These are phyloP conservation scores for Epiblema foenella DNA, from an alignment of 2,888 invertebrate species.

Conservation along the genomic window DNA sequence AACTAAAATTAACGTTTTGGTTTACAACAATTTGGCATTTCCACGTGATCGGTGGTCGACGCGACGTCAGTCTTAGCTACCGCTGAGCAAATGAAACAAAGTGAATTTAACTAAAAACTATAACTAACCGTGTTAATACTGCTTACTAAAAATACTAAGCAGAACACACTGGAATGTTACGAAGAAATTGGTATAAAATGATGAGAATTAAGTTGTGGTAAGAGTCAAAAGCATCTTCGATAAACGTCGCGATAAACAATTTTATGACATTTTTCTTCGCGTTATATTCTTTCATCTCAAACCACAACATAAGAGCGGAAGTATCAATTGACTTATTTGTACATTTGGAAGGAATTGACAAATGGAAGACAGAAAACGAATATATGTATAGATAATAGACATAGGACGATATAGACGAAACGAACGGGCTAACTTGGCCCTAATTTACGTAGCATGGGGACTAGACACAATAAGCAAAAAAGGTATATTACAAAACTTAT, in stretches of 20 bases:
- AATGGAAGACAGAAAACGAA: constrained; percentile 79
- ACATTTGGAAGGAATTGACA: constrained; percentile 83
- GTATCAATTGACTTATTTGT: constrained; percentile 81
- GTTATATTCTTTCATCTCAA: constrained; percentile 17
- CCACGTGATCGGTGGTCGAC: constrained; percentile 58
- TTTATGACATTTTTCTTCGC: neutral
- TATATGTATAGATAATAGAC: constrained; percentile 53
- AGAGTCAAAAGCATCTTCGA: neutral
- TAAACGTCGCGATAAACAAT: too few relatives aligned
- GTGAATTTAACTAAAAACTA: constrained; percentile 39
- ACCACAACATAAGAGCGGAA: constrained; percentile 54
- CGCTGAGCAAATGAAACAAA: constrained; percentile 47
- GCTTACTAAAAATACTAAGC: constrained; percentile 29
- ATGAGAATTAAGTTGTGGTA: neutral
- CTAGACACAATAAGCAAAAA: constrained; percentile 67
- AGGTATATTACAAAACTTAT: constrained; percentile 50
- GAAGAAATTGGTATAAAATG: constrained; percentile 33
- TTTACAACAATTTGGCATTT: constrained; percentile 65
- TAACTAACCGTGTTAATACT: constrained; percentile 40
- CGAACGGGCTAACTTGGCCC: constrained; percentile 24
- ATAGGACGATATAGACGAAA: constrained; percentile 24
- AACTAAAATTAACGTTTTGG: constrained; percentile 57
- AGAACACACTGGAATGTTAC: constrained; percentile 42
- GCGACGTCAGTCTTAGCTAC: constrained; percentile 57
- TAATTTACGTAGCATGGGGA: constrained; percentile 54